phyloP scores from a whole-genome alignment of 2,113 vertebrate genomes.

The Galbula dea region DNA sequence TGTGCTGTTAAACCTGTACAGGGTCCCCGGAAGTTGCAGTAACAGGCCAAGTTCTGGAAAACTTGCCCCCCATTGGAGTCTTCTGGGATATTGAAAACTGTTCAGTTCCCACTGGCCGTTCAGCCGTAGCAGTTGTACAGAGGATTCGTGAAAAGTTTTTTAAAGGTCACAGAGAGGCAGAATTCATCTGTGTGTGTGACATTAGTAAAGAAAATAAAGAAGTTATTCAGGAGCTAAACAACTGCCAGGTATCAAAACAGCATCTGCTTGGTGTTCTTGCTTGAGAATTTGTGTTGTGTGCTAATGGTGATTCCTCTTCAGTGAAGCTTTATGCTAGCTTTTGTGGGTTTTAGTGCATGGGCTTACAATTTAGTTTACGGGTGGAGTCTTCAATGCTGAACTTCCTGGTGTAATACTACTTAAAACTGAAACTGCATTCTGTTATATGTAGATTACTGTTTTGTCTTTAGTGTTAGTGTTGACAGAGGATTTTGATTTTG shows the following conservation, averaged over 20 bases:
- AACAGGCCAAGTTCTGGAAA: slow-evolving; percentile 81
- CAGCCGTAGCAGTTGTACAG: slow-evolving; percentile 89
- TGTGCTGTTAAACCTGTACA: slow-evolving; percentile 55
- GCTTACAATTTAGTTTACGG: not conserved
- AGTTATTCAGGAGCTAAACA: slow-evolving; percentile 98
- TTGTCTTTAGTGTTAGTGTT: not conserved
- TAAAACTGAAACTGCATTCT: not conserved
- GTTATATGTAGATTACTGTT: not conserved
- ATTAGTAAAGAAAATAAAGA: slow-evolving; percentile 98
- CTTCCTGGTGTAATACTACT: not conserved
- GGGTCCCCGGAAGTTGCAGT: slow-evolving; percentile 82
- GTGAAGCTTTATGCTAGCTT: not conserved
- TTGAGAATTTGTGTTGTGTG: not conserved
- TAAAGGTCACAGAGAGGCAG: slow-evolving; percentile 94
- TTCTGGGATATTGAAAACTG: slow-evolving; percentile 99
- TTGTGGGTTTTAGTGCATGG: not conserved
- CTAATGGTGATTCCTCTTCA: not conserved
- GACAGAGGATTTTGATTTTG: not conserved
- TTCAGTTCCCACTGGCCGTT: slow-evolving; percentile 91
- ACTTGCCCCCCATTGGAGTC: slow-evolving; percentile 92
- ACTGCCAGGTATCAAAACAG: slow-evolving; percentile 87
- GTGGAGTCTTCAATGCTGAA: not conserved
- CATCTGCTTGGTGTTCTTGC: not conserved
- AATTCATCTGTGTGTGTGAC: slow-evolving; percentile 98
- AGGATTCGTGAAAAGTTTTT: slow-evolving; percentile 92